Base-by-base conservation (phyloP, 2,113 vertebrate genomes). In the Struthidea cinerea region DNA sequence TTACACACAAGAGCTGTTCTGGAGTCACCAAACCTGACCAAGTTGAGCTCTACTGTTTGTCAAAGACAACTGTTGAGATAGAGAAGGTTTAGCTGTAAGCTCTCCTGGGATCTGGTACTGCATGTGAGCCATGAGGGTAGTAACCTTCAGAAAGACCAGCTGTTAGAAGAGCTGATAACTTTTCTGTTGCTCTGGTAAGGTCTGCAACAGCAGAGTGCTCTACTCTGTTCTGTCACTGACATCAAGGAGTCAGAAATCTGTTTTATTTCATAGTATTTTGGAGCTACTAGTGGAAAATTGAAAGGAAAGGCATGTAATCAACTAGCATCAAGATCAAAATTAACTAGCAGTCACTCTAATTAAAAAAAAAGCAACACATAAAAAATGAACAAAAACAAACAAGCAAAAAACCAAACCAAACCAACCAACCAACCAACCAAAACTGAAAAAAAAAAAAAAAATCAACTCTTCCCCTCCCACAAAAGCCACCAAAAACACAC, bases 401-500 rank as follows among this genome's bases (percentile, higher is more conserved):
- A 60, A 37, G n/a, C 17, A 41, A 41, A 63, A 63, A 41, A 18
- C 53, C 32, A 56, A 55, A 10, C 28, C 11, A 63, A 64, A 23
- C 18, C 26, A 33, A 35, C 56, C 56, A n/a, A n/a, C n/a, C 32
- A 59, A 10, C 21, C 56, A 32, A 30, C 2, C 55, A 22, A 56
- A 53, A 23, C n/a, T 8, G 21, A 10, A 13, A 52, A 59, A 73
- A 10, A 13, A 52, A 59, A 73, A 16, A 16, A 57, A 35, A 16
- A 12, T 16, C 57, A 37, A 13, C 18, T 3, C 3, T 14, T 5
- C 6, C 10, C 28, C 10, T n/a, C 1, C 4, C 16, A 50, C n/a
- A 63, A 71, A 63, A 17, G 14, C 17, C 39, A 46, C 22, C 39
- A 64, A 55, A 55, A 63, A 44, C 0, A 3, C 13, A 26, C 39